Evolutionary conservation across 2,113 vertebrate species (phyloP).

Genomic region (Lepus europaeus): DNA sequence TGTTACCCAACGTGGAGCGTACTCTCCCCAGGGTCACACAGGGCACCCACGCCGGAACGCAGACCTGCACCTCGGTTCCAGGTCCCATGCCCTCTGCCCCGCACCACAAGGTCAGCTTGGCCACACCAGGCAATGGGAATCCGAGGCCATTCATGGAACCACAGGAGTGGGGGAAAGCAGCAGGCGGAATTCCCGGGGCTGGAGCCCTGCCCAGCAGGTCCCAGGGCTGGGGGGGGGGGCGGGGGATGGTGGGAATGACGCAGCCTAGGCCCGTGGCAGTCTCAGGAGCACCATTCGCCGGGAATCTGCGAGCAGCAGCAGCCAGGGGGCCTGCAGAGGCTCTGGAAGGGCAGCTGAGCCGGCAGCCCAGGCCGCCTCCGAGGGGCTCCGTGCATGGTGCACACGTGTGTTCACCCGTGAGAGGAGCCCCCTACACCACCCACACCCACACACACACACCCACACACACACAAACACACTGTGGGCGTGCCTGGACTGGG

Average conservation of each 20-base stretch:
- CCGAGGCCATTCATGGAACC: slow-evolving; percentile 83
- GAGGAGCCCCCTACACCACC: not conserved
- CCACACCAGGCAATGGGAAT: not conserved
- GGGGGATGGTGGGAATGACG: slow-evolving; percentile 75
- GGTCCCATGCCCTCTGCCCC: not conserved
- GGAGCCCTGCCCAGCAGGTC: slow-evolving; percentile 72
- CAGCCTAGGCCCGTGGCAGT: slow-evolving; percentile 68
- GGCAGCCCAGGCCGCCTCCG: not conserved
- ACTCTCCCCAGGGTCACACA: not conserved
- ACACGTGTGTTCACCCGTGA: not conserved
- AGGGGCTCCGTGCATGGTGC: not conserved
- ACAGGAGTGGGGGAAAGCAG: slow-evolving; percentile 74
- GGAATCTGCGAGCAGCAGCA: slow-evolving; percentile 63
- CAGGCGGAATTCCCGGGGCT: slow-evolving; percentile 78
- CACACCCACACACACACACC: too few relatives aligned
- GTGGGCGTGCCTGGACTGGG: not conserved
- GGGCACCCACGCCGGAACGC: not conserved
- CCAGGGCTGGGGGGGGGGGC: slow-evolving; percentile 70
- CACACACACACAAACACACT: not conserved
- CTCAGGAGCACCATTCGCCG: slow-evolving; percentile 77
- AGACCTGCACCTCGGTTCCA: not conserved
- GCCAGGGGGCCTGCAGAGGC: slow-evolving; percentile 70
- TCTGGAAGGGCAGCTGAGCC: slow-evolving; percentile 49
- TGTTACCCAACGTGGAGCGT: not conserved
- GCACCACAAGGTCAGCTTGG: not conserved